Evolutionary conservation across 1,140 invertebrate genomes (phyloP).

Genomic region (Pararge aegeria): DNA sequence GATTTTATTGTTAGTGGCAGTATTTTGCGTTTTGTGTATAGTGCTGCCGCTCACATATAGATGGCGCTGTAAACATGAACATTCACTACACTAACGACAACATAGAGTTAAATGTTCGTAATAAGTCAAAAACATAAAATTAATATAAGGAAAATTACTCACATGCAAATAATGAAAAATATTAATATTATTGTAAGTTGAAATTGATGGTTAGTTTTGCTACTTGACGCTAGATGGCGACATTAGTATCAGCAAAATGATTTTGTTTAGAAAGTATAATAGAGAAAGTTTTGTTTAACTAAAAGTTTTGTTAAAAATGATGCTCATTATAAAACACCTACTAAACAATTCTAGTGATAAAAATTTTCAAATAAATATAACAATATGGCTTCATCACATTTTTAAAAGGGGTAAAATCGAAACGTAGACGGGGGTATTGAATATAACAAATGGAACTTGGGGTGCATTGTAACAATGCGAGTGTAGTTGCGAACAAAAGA

Average conservation of each 20-base stretch:
- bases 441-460: constrained; percentile 19
- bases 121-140: too few species aligned
- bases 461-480: constrained; percentile 26
- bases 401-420: background rate
- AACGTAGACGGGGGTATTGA: constrained; percentile 1
- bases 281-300: too few species aligned
- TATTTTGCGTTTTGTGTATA: background rate
- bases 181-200: too few species aligned
- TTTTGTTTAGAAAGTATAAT: too few species aligned
- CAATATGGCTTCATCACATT: constrained; percentile 5
- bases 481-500: constrained; percentile 41
- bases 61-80: constrained; percentile 29
- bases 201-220: constrained; percentile 22
- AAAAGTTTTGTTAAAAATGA: too few species aligned
- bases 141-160: too few species aligned
- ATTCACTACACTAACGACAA: too few species aligned
- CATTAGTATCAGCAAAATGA: background rate
- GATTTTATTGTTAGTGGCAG: background rate
- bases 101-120: too few species aligned
- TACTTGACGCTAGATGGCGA: constrained; percentile 43
- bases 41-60: constrained; percentile 16
- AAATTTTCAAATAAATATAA: background rate
- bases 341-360: too few species aligned
- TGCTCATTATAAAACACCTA: too few species aligned
- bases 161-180: too few species aligned